Conservation (phyloP, 2,113 vertebrate genomes). For the Ornithorhynchus anatinus region DNA sequence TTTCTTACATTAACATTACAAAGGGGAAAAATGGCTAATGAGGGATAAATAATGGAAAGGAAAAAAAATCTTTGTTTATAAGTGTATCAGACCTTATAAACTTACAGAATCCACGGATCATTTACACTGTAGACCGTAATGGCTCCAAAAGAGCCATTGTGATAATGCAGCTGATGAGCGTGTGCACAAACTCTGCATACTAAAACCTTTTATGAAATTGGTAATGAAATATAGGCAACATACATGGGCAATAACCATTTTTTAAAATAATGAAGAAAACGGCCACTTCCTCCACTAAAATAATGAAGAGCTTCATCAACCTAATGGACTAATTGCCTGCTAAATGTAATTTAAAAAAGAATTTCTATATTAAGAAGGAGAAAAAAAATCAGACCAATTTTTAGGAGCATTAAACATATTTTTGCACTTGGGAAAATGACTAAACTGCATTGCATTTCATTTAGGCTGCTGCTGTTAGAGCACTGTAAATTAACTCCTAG, state of each 20-base stretch:
- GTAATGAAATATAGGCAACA: conserved; percentile 48
- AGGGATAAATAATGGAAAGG: conserved; percentile 65
- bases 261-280: conserved; percentile 29
- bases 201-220: conserved; percentile 64
- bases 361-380: not conserved
- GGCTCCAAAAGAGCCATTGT: conserved; percentile 71
- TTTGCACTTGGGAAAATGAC: conserved; percentile 18
- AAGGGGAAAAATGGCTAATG: conserved; percentile 10
- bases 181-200: conserved; percentile 53
- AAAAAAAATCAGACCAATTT: conserved; percentile 1
- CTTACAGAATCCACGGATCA: conserved; percentile 69
- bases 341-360: conserved; percentile 39
- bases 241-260: conserved; percentile 29
- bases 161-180: conserved; percentile 66
- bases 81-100: conserved; percentile 67
- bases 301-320: conserved; percentile 31
- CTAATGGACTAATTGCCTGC: conserved; percentile 38
- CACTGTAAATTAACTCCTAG: conserved; percentile 34
- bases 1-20: conserved; percentile 63
- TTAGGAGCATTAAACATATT: conserved; percentile 28
- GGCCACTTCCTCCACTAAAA: conserved; percentile 7
- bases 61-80: conserved; percentile 65
- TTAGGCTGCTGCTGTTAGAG: conserved; percentile 31
- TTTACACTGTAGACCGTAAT: conserved; percentile 61
- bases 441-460: conserved; percentile 3